A percentile compares a stretch with the other conserved stretches of the same genome.
phyloP scores from a whole-genome alignment of 2,113 vertebrate genomes.

The Poeciliopsis prolifica region DNA sequence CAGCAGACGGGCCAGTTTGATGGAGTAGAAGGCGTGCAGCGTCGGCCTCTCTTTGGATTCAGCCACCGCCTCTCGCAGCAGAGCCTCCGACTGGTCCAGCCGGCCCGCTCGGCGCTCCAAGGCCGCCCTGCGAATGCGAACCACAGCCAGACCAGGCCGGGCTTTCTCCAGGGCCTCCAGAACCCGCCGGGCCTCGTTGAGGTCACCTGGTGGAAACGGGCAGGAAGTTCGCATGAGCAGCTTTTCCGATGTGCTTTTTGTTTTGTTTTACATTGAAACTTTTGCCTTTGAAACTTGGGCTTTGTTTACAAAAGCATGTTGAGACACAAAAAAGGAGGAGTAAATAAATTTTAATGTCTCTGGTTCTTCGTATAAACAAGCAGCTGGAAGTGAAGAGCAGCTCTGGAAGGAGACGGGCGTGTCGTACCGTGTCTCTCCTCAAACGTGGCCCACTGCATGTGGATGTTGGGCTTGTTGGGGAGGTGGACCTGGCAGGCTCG shows the following conservation, averaged over 20 bases:
- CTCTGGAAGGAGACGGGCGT: background rate
- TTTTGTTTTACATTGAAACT: too few species aligned
- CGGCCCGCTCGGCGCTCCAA: conserved; percentile 81
- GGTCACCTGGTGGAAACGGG: conserved; percentile 69
- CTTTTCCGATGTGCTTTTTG: too few species aligned
- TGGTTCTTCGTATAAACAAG: too few species aligned
- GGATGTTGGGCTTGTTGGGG: conserved; percentile 81
- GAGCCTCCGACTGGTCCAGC: conserved; percentile 77
- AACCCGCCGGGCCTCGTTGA: conserved; percentile 77
- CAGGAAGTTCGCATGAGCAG: background rate
- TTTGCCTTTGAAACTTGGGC: too few species aligned
- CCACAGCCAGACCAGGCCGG: conserved; percentile 80
- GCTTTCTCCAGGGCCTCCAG: conserved; percentile 76
- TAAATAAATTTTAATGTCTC: too few species aligned
- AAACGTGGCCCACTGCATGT: conserved; percentile 86
- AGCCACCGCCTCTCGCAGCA: conserved; percentile 80
- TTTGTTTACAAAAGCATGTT: too few species aligned
- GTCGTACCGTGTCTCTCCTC: conserved; percentile 86
- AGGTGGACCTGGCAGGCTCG: conserved; percentile 85
- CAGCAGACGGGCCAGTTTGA: conserved; percentile 83
- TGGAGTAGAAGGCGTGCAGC: conserved; percentile 82
- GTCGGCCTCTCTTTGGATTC: conserved; percentile 80
- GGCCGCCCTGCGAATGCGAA: conserved; percentile 80
- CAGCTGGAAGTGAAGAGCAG: too few species aligned
- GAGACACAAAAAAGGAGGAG: too few species aligned